phyloP scores from a whole-genome alignment of 1,140 invertebrate species.

The Probaryconus sp. region DNA sequence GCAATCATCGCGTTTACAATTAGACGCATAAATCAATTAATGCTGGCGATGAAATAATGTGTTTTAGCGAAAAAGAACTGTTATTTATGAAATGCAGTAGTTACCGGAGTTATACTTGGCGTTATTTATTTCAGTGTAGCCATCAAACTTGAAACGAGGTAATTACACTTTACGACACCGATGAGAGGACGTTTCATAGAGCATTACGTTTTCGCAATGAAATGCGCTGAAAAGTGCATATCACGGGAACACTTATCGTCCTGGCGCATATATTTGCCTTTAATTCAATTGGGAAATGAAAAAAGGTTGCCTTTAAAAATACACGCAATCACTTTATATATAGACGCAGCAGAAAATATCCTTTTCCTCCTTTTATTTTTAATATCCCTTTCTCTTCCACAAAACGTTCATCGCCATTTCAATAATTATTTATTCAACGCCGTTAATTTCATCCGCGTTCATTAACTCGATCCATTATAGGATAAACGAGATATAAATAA shows the following conservation, averaged over 20 bases:
- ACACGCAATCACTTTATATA: slow-evolving; percentile 19
- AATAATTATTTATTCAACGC: too few species aligned
- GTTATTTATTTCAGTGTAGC: slow-evolving; percentile 49
- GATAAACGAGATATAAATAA: too few species aligned
- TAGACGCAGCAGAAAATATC: too few species aligned
- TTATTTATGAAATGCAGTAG: slow-evolving; percentile 40
- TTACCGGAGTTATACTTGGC: slow-evolving; percentile 37
- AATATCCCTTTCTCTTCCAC: too few species aligned
- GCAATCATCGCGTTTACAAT: slow-evolving; percentile 18
- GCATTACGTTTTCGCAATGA: slow-evolving; percentile 57
- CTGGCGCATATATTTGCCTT: slow-evolving; percentile 53
- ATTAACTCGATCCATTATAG: too few species aligned
- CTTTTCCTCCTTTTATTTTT: too few species aligned
- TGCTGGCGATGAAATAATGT: slow-evolving; percentile 22
- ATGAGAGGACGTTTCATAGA: slow-evolving; percentile 57
- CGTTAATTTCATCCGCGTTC: too few species aligned
- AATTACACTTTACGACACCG: slow-evolving; percentile 61
- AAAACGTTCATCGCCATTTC: too few species aligned
- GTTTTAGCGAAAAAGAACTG: slow-evolving; percentile 20
- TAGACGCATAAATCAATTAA: slow-evolving; percentile 35
- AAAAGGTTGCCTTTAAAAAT: slow-evolving; percentile 26
- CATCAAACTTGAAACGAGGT: slow-evolving; percentile 59
- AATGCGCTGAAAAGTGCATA: slow-evolving; percentile 54
- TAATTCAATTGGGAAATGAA: slow-evolving; percentile 56
- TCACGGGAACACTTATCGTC: slow-evolving; percentile 54